phyloP scores from a whole-genome alignment of 2,888 invertebrate species.

The Heliconius ismenius region DNA sequence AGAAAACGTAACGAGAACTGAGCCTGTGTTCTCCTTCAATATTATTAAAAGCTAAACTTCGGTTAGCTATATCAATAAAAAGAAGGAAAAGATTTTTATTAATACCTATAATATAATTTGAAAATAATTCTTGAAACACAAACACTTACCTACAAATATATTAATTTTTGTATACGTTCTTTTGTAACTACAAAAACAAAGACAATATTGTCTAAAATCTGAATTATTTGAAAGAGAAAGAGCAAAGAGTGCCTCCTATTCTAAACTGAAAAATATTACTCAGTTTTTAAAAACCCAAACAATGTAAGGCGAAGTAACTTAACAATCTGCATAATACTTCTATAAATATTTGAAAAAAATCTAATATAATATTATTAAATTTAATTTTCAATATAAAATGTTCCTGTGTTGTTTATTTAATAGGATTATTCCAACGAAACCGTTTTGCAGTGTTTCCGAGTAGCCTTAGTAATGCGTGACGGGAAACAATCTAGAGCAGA shows the following conservation, averaged over 20 bases:
- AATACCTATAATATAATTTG: constrained; percentile 1
- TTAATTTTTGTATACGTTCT: not conserved
- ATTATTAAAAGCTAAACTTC: constrained; percentile 15
- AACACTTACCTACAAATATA: not conserved
- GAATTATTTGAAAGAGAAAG: no score
- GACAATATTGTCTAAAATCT: not conserved
- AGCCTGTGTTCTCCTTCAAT: constrained; percentile 39
- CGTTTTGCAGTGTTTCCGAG: constrained; percentile 22
- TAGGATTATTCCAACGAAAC: constrained; percentile 24
- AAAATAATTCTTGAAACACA: not conserved
- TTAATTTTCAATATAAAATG: not conserved
- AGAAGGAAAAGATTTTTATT: not conserved
- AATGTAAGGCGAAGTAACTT: no score
- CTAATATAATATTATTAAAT: not conserved
- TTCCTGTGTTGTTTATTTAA: not conserved
- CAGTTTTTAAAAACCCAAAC: no score
- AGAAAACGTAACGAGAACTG: constrained; percentile 46
- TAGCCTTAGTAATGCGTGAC: constrained; percentile 30
- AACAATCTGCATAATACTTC: no score
- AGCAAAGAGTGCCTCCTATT: no score
- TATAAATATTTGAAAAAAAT: no score
- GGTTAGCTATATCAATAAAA: not conserved
- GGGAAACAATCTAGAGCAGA: constrained; percentile 28
- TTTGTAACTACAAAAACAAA: not conserved
- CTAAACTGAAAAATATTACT: no score